Conservation (phyloP, 2,888 invertebrate species). For the Bruchidius siliquastri region DNA sequence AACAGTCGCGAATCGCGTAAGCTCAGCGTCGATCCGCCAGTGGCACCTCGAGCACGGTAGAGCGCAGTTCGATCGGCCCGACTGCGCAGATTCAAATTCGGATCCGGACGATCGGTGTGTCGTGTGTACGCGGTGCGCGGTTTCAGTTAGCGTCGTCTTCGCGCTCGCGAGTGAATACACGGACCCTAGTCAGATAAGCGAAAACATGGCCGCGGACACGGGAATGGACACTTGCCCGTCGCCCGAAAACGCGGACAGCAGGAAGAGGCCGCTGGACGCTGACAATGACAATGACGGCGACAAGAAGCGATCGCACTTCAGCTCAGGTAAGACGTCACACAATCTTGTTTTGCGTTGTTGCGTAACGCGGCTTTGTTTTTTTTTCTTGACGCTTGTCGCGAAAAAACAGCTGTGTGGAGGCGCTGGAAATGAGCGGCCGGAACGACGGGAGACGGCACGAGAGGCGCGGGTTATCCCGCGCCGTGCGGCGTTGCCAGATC, state of each 20-base stretch:
- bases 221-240: conserved; percentile 92
- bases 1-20: neutral
- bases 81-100: neutral
- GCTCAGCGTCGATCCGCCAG: neutral
- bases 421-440: conserved; percentile 15
- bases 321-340: conserved; percentile 68
- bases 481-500: conserved; percentile 6
- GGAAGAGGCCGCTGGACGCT: conserved; percentile 83
- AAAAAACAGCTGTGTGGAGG: conserved; percentile 7
- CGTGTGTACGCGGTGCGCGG: too few relatives aligned
- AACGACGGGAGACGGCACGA: conserved; percentile 14
- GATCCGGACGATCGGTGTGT: neutral
- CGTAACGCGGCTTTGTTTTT: conserved; percentile 11
- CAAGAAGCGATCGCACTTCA: conserved; percentile 86
- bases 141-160: neutral
- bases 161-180: neutral
- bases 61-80: neutral
- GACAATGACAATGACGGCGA: conserved; percentile 85
- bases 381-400: neutral
- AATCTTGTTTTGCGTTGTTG: conserved; percentile 4
- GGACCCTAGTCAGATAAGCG: too few relatives aligned
- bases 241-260: conserved; percentile 86
- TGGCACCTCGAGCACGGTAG: neutral
- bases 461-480: conserved; percentile 16
- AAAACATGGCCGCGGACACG: conserved; percentile 85